Conservation (phyloP, 2,113 vertebrate genomes). For the Emydura subglobosa region DNA sequence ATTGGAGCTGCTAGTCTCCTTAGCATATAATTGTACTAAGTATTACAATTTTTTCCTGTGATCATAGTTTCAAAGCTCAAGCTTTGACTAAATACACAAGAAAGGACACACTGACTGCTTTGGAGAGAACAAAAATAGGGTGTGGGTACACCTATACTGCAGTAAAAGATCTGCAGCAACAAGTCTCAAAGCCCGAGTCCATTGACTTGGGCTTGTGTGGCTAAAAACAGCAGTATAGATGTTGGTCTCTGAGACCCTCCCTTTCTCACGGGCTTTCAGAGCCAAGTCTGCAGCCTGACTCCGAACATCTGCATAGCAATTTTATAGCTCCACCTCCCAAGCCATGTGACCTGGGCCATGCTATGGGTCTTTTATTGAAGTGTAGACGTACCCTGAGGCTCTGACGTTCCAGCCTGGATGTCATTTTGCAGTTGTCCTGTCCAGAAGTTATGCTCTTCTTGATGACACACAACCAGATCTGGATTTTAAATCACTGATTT, state of each 20-base stretch:
- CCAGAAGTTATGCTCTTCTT: background rate
- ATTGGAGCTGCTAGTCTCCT: conserved; percentile 12
- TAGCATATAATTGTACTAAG: background rate
- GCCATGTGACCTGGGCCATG: background rate
- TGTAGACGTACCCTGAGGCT: background rate
- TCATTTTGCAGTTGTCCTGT: background rate
- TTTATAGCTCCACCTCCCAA: background rate
- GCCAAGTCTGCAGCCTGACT: background rate
- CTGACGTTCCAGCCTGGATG: conserved; percentile 20
- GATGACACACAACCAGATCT: background rate
- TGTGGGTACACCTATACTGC: background rate
- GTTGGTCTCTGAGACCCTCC: background rate
- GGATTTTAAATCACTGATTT: background rate
- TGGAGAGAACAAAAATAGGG: conserved; percentile 8
- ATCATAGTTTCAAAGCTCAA: conserved; percentile 30
- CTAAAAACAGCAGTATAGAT: background rate
- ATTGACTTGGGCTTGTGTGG: background rate
- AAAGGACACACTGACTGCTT: background rate
- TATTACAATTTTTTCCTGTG: background rate
- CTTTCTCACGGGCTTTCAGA: background rate
- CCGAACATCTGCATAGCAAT: background rate
- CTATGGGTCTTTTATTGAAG: background rate
- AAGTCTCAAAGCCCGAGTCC: background rate
- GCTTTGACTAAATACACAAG: background rate
- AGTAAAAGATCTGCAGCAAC: background rate